These are phyloP conservation scores for Lasioglossum morio DNA, from an alignment of 2,888 invertebrate genomes.

Conservation along the genomic window DNA sequence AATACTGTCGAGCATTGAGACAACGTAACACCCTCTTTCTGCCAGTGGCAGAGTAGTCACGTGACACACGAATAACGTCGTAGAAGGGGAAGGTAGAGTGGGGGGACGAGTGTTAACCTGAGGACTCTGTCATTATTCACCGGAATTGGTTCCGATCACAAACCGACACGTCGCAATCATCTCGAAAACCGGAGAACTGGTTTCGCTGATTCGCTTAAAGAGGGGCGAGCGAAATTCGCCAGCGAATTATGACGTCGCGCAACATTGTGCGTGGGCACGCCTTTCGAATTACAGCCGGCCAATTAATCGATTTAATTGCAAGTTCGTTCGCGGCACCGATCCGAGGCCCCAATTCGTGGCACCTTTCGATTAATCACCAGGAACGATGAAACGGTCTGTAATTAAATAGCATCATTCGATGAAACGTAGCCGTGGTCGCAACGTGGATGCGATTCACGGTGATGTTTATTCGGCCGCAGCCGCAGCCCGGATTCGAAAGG, in stretches of 20 bases:
- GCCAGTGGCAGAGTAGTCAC: too few relatives aligned
- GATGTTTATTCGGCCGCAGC: conserved; percentile 67
- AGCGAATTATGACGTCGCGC: conserved; percentile 30
- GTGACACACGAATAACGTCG: too few relatives aligned
- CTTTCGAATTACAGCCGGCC: conserved; percentile 32
- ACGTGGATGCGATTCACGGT: conserved; percentile 56
- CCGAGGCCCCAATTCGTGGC: conserved; percentile 29
- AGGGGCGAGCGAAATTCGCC: conserved; percentile 22
- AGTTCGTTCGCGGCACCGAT: conserved; percentile 11
- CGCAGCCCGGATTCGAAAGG: conserved; percentile 22
- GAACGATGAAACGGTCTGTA: conserved; percentile 61
- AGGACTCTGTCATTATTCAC: too few relatives aligned
- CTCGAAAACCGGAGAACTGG: background rate
- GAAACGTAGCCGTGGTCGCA: conserved; percentile 61
- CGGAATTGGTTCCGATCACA: background rate
- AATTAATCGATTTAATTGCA: conserved; percentile 44
- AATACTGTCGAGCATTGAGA: too few relatives aligned
- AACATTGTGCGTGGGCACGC: background rate
- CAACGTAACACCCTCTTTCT: too few relatives aligned
- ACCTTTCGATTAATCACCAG: conserved; percentile 65
- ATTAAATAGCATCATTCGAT: conserved; percentile 74
- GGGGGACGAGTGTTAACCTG: too few relatives aligned
- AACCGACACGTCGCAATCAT: background rate
- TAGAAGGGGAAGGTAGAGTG: too few relatives aligned
- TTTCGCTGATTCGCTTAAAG: conserved; percentile 24